Evolutionary conservation across 2,888 invertebrate species (phyloP).

Genomic region (Macrosoma leucophasiata): DNA sequence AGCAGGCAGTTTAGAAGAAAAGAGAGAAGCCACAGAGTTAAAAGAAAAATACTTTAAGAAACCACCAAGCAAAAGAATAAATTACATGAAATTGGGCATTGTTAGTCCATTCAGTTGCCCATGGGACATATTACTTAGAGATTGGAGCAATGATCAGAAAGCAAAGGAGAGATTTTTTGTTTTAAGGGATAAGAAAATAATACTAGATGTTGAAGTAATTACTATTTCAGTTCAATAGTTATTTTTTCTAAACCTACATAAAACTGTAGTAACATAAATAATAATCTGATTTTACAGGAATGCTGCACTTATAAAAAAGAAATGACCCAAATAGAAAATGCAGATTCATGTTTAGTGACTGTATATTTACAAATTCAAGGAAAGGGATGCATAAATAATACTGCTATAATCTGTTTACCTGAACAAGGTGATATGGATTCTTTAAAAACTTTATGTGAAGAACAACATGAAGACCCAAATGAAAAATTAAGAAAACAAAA

Average conservation of each 20-base stretch:
- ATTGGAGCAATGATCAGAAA: conserved; percentile 75
- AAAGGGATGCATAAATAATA: conserved; percentile 79
- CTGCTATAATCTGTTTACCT: conserved; percentile 86
- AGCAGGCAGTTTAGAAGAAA: conserved; percentile 77
- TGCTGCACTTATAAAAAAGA: conserved; percentile 37
- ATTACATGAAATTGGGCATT: conserved; percentile 86
- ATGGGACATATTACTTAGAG: conserved; percentile 81
- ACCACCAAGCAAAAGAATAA: conserved; percentile 91
- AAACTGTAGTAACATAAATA: not conserved
- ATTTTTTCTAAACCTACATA: conserved; percentile 3
- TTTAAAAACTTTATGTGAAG: conserved; percentile 77
- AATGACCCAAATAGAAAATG: conserved; percentile 39
- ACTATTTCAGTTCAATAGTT: not conserved
- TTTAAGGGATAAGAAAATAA: conserved; percentile 73
- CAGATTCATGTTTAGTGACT: conserved; percentile 77
- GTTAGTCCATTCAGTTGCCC: conserved; percentile 85
- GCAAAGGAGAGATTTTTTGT: conserved; percentile 70
- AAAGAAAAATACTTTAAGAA: conserved; percentile 80
- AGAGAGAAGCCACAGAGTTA: conserved; percentile 58
- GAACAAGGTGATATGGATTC: conserved; percentile 54
- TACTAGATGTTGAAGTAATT: conserved; percentile 68
- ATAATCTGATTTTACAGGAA: conserved; percentile 35
- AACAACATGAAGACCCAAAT: conserved; percentile 76
- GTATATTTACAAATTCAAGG: conserved; percentile 77
- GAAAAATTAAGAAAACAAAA: conserved; percentile 74